Conservation (phyloP, 2,797 vertebrate genomes). For the Yasuhikotakia modesta region DNA sequence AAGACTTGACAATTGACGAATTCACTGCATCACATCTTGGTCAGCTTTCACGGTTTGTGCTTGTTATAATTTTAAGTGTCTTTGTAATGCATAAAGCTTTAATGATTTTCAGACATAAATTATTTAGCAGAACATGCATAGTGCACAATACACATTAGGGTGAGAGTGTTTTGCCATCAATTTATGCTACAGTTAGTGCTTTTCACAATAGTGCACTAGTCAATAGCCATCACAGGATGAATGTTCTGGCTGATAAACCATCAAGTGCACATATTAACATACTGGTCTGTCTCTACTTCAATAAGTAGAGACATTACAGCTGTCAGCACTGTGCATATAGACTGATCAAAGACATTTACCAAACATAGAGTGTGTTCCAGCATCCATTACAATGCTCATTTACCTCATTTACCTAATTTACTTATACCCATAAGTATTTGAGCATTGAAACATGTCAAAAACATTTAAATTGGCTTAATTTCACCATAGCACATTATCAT, state of each 20-base stretch:
- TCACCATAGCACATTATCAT: background rate
- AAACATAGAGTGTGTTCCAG: background rate
- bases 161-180: background rate
- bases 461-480: background rate
- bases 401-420: no score
- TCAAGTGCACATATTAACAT: background rate
- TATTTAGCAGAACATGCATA: conserved; percentile 10
- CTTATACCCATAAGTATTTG: no score
- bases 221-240: conserved; percentile 15
- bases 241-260: conserved; percentile 26
- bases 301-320: conserved; percentile 14
- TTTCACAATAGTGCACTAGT: background rate
- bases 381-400: no score
- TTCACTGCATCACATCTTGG: background rate
- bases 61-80: background rate
- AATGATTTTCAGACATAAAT: conserved; percentile 25
- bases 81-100: background rate
- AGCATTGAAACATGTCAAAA: background rate
- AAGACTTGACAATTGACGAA: background rate
- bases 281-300: conserved; percentile 18
- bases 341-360: background rate
- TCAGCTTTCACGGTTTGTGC: background rate
- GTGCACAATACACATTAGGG: conserved; percentile 17
- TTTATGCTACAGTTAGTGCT: conserved; percentile 32
- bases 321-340: background rate